These are phyloP conservation scores for rat (Rattus norvegicus) DNA, from an alignment of 2,113 vertebrate species.

Conservation along the genomic window GRCr8 NC_086037.1:70396001-70396500, in stretches of 20 bases:
- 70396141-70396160: neutral
- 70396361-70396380: neutral
- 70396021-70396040: neutral
- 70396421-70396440: neutral
- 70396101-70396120: neutral
- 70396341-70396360: neutral
- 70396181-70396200: neutral
- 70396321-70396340: neutral
- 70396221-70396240: neutral
- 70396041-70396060: neutral
- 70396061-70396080: neutral
- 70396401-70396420: neutral
- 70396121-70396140: neutral
- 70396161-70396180: neutral
- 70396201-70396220: neutral
- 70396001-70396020: neutral
- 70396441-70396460: rapidly evolving
- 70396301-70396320: neutral
- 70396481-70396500: neutral
- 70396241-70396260: neutral
- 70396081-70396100: neutral
- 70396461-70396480: neutral
- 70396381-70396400: neutral
- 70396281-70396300: neutral
- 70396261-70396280: neutral